These are phyloP conservation scores for Stigmatopora nigra DNA, from an alignment of 2,113 vertebrate species.

Conservation along the genomic window DNA sequence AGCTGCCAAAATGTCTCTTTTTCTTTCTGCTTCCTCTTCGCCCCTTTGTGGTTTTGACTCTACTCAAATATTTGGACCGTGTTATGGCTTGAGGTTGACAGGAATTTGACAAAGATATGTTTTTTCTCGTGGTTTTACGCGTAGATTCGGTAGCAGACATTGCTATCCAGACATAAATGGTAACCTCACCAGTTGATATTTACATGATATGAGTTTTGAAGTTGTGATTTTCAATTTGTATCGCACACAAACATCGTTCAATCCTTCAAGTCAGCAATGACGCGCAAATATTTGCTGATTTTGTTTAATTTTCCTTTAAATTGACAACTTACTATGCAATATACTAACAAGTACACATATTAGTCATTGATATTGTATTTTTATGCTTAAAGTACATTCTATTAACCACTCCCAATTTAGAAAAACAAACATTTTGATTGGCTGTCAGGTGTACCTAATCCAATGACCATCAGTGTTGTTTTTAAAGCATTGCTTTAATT, in stretches of 20 bases:
- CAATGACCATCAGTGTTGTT: too few species aligned
- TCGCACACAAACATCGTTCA: background rate
- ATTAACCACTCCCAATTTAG: too few species aligned
- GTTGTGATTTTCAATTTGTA: background rate
- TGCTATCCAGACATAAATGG: background rate
- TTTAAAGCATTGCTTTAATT: too few species aligned
- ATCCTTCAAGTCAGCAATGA: background rate
- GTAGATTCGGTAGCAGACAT: background rate
- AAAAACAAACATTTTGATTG: too few species aligned
- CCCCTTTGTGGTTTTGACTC: background rate
- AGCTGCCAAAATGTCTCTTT: background rate
- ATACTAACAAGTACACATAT: too few species aligned
- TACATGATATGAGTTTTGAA: background rate
- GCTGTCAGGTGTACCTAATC: too few species aligned
- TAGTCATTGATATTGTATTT: background rate
- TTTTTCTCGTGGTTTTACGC: background rate
- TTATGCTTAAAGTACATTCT: background rate
- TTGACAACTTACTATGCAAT: too few species aligned
- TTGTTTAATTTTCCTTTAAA: too few species aligned
- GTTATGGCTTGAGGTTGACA: background rate
- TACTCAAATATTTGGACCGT: background rate
- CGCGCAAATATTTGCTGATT: background rate
- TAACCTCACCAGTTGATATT: background rate
- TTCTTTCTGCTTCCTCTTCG: background rate
- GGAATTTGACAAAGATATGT: background rate